Percentiles rank a stretch among this genome's conserved stretches.
Evolutionary conservation across 2,797 vertebrate genomes (phyloP).

Genomic region (Sarcophilus harrisii): DNA sequence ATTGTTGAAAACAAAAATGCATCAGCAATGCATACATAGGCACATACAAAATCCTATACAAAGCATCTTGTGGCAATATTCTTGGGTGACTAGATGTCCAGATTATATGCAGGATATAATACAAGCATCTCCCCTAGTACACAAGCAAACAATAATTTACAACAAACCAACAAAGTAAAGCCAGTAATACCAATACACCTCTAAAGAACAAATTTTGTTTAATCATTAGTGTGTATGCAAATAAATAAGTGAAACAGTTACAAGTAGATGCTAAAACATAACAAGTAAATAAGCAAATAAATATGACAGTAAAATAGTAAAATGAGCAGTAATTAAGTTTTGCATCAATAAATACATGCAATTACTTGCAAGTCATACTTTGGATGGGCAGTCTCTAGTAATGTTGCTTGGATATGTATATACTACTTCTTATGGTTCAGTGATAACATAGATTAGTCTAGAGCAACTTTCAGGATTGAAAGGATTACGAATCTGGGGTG

Average conservation of each 20-base stretch:
- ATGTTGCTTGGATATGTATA: background rate
- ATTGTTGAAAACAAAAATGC: background rate
- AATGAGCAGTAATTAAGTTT: background rate
- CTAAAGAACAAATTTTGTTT: background rate
- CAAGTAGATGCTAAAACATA: background rate
- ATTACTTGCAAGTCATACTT: background rate
- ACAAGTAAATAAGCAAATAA: background rate
- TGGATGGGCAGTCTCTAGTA: background rate
- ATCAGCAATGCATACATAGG: background rate
- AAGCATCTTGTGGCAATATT: background rate
- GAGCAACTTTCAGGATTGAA: background rate
- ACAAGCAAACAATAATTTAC: background rate
- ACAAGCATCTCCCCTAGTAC: background rate
- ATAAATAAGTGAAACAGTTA: background rate
- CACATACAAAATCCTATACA: background rate
- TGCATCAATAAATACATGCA: background rate
- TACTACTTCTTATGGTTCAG: background rate
- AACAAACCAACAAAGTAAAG: background rate
- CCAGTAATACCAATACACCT: background rate
- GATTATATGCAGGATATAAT: background rate
- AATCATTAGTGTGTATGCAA: background rate
- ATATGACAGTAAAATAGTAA: background rate
- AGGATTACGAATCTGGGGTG: background rate
- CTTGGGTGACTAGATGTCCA: background rate
- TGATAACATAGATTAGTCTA: background rate